Percentiles rank a stretch among this genome's conserved stretches.
Evolutionary conservation across 2,888 invertebrate species (phyloP).

Genomic region (Acleris literana): DNA sequence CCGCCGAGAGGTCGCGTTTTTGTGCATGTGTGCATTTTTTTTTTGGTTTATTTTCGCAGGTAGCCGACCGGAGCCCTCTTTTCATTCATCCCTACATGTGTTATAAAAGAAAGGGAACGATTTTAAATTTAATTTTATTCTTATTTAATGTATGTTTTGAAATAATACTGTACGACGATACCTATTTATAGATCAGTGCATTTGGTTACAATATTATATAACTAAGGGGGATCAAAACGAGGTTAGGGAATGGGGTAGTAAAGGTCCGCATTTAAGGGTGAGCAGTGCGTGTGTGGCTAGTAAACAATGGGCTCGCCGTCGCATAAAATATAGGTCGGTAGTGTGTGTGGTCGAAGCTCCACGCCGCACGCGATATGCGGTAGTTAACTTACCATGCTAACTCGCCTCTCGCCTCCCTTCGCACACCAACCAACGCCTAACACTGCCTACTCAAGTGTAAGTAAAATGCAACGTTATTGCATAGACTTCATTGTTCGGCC

Average conservation of each 20-base stretch:
- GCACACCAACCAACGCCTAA: constrained; percentile 40
- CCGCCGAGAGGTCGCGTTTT: constrained; percentile 74
- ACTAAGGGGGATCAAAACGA: constrained; percentile 42
- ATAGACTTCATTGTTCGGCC: constrained; percentile 56
- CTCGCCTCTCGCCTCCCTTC: constrained; percentile 39
- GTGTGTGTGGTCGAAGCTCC: constrained; percentile 64
- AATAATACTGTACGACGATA: background rate
- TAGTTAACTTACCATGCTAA: constrained; percentile 35
- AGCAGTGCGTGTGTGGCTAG: constrained; percentile 63
- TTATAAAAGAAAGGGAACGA: constrained; percentile 23
- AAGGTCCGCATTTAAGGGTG: constrained; percentile 52
- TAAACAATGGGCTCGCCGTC: constrained; percentile 71
- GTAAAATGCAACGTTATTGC: constrained; percentile 57
- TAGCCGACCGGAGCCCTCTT: constrained; percentile 58
- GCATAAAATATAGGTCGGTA: constrained; percentile 83
- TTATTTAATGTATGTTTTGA: background rate
- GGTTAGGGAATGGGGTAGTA: constrained; percentile 49
- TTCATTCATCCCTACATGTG: constrained; percentile 52
- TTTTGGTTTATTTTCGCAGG: constrained; percentile 77
- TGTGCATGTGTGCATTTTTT: constrained; percentile 70
- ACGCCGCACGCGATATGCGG: constrained; percentile 67
- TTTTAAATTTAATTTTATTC: background rate
- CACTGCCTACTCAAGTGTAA: constrained; percentile 34
- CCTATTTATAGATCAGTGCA: background rate
- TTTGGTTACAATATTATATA: constrained; percentile 17